phyloP scores from a whole-genome alignment of 2,888 invertebrate species.

The Poecilobothrus nobilitatus region DNA sequence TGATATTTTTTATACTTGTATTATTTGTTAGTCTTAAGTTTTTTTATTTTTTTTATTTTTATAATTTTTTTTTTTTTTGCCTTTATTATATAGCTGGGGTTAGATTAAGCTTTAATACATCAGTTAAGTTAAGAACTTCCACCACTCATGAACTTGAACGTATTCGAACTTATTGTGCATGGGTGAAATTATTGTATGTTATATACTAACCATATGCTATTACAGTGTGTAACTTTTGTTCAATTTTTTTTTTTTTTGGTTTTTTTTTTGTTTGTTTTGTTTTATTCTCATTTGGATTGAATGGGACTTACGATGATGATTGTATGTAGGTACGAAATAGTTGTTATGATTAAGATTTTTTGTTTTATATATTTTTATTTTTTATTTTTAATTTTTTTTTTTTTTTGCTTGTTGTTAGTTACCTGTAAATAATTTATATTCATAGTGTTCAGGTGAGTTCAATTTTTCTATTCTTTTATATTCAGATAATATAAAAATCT shows the following conservation, averaged over 20 bases:
- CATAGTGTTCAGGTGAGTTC: constrained; percentile 4
- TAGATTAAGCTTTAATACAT: not conserved
- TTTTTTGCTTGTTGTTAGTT: no score
- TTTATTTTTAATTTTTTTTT: no score
- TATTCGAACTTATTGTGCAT: not conserved
- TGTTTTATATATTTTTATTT: no score
- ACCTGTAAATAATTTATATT: not conserved
- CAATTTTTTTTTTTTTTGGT: no score
- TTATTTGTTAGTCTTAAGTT: not conserved
- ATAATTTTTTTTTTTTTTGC: not conserved
- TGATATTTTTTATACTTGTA: not conserved
- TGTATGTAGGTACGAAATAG: not conserved
- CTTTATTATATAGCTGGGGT: not conserved
- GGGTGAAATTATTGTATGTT: not conserved
- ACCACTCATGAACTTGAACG: not conserved
- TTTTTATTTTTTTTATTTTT: not conserved
- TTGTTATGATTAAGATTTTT: no score
- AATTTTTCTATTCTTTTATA: not conserved
- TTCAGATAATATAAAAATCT: not conserved
- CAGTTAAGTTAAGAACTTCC: not conserved
- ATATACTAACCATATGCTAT: no score
- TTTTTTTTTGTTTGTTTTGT: no score
- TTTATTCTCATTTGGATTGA: not conserved
- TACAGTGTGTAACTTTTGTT: no score
- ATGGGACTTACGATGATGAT: not conserved